A percentile compares a stretch with the other conserved stretches of the same genome.
Conservation (phyloP, 2,113 vertebrate genomes). For the Pachyramphus minor region DNA sequence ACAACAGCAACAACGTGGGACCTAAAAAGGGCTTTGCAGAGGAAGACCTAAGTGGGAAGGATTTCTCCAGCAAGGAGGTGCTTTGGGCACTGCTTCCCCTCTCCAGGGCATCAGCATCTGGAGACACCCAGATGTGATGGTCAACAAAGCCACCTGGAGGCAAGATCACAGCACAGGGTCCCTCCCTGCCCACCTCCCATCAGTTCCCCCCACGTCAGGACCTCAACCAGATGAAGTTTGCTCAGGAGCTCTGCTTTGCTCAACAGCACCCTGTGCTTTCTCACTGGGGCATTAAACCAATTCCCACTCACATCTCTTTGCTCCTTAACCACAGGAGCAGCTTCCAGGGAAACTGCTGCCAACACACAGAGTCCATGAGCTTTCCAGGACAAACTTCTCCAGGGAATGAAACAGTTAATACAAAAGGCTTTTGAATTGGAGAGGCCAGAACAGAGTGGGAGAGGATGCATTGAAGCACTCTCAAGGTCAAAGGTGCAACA, state of each 20-base stretch:
- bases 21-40: not conserved
- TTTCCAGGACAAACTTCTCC: not conserved
- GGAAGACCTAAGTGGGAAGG: not conserved
- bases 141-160: not conserved
- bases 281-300: not conserved
- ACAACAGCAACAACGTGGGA: not conserved
- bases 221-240: not conserved
- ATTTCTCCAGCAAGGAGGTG: not conserved
- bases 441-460: not conserved
- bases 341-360: fast-evolving
- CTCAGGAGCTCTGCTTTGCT: not conserved
- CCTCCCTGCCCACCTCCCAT: not conserved
- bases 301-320: not conserved
- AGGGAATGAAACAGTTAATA: not conserved
- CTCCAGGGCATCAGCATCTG: not conserved
- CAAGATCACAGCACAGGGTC: not conserved
- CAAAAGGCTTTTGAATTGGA: not conserved
- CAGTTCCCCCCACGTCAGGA: fast-evolving
- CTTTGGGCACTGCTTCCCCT: not conserved
- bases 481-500: not conserved
- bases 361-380: not conserved
- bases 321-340: not conserved
- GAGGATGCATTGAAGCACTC: not conserved
- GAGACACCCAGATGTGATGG: not conserved
- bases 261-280: not conserved